These are phyloP conservation scores for Magallana ariakensis DNA, from an alignment of 1,140 invertebrate genomes.

Conservation along the genomic window DNA sequence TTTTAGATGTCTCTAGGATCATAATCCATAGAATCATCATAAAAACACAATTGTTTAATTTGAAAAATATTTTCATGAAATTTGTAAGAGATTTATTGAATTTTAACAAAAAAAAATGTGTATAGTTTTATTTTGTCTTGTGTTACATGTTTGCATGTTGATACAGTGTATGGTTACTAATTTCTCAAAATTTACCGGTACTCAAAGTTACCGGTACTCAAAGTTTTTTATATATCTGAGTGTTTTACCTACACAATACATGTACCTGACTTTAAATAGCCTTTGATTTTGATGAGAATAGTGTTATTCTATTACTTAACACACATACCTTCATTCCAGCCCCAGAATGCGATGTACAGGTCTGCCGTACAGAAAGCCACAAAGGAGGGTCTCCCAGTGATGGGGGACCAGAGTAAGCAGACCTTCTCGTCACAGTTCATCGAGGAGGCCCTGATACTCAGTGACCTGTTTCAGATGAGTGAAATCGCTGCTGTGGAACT, in stretches of 20 bases:
- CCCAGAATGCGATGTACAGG: constrained; percentile 88
- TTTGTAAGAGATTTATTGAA: background rate
- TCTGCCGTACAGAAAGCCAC: constrained; percentile 90
- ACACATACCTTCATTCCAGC: constrained; percentile 79
- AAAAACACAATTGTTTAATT: too few species aligned
- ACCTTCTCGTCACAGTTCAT: constrained; percentile 90
- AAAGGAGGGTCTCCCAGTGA: constrained; percentile 88
- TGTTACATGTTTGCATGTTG: background rate
- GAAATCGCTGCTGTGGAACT: constrained; percentile 94
- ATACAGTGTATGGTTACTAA: too few species aligned
- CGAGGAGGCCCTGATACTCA: constrained; percentile 94
- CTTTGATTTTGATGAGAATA: too few species aligned
- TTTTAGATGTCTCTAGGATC: too few species aligned
- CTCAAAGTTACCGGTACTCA: too few species aligned
- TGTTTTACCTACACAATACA: too few species aligned
- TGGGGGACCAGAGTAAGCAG: constrained; percentile 87
- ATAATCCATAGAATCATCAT: too few species aligned
- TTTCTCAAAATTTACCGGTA: too few species aligned
- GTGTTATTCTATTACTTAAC: too few species aligned
- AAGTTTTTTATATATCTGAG: too few species aligned
- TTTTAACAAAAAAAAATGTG: background rate
- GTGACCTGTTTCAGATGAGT: constrained; percentile 96
- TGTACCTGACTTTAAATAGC: too few species aligned
- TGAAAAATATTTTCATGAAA: too few species aligned
- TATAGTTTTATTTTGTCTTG: background rate